Evolutionary conservation across 1,140 invertebrate species (phyloP).

Genomic region (Ephestia elutella): DNA sequence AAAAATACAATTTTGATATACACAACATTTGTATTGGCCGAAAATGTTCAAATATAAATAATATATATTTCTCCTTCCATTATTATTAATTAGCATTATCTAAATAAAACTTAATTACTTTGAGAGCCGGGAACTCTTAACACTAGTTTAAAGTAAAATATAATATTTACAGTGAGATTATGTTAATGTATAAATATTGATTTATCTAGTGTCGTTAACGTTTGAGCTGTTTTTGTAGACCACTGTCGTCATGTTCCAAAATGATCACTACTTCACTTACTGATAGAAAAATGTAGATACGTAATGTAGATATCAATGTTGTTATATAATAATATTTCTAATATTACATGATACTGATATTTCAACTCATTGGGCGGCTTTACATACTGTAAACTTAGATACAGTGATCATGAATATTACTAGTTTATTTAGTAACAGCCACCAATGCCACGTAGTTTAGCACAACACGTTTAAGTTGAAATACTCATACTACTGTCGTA

Average conservation of each 20-base stretch:
- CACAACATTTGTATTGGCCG: conserved; percentile 65
- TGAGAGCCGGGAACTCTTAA: conserved; percentile 71
- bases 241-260: conserved; percentile 29
- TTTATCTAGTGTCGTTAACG: conserved; percentile 68
- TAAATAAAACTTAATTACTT: conserved; percentile 69
- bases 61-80: conserved; percentile 41
- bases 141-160: conserved; percentile 46
- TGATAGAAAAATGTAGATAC: conserved; percentile 17
- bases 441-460: too few species aligned
- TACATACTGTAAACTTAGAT: not conserved
- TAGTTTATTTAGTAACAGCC: not conserved
- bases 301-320: conserved; percentile 7
- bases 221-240: conserved; percentile 66
- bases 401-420: too few species aligned
- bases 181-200: conserved; percentile 64
- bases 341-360: conserved; percentile 13
- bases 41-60: conserved; percentile 59
- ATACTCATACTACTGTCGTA: not conserved
- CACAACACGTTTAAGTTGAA: conserved; percentile 12
- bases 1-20: conserved; percentile 70
- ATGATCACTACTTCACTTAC: conserved; percentile 34
- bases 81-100: conserved; percentile 55
- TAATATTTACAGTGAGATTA: conserved; percentile 73
- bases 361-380: not conserved
- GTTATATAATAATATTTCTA: conserved; percentile 17